A percentile compares a stretch with the other conserved stretches of the same genome.
Evolutionary conservation across 2,113 vertebrate species (phyloP).

Genomic region (Saimiri boliviensis): DNA sequence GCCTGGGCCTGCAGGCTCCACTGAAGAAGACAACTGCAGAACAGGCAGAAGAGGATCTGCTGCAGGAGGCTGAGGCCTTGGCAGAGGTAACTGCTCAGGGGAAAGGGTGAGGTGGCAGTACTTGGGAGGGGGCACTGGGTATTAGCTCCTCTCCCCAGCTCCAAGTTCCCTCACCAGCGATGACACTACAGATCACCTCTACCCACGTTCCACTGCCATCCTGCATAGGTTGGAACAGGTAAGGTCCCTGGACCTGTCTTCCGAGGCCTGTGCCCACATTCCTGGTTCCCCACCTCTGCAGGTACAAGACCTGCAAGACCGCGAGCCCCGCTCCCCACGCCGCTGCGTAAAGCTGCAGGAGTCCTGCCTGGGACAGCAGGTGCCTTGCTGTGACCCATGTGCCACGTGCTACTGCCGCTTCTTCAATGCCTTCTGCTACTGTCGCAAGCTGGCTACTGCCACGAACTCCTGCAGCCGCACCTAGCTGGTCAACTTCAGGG

Average conservation of each 20-base stretch:
- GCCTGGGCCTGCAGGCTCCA: conserved; percentile 66
- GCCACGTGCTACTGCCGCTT: conserved; percentile 98
- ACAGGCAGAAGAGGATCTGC: conserved; percentile 81
- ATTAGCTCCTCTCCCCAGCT: background rate
- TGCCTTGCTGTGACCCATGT: conserved; percentile 95
- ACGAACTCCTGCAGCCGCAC: conserved; percentile 84
- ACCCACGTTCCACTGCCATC: background rate
- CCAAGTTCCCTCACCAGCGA: background rate
- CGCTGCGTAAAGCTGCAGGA: conserved; percentile 94
- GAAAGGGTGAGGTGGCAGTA: rapidly evolving
- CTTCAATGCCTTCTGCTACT: conserved; percentile 97
- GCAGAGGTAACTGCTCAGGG: conserved; percentile 84
- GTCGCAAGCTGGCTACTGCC: conserved; percentile 89
- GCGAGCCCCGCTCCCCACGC: conserved; percentile 89
- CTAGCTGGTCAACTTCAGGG: conserved; percentile 24
- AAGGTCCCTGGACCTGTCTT: background rate
- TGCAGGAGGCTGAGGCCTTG: conserved; percentile 82
- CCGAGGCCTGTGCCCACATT: background rate
- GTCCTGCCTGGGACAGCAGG: conserved; percentile 93
- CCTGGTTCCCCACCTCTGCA: conserved; percentile 61
- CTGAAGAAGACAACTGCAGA: conserved; percentile 80
- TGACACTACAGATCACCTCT: background rate
- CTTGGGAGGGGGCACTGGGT: background rate
- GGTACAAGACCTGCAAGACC: conserved; percentile 84
- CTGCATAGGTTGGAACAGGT: rapidly evolving